These are phyloP conservation scores for Catostomus latipinnis DNA, from an alignment of 2,797 vertebrate species.

Conservation along the genomic window DNA sequence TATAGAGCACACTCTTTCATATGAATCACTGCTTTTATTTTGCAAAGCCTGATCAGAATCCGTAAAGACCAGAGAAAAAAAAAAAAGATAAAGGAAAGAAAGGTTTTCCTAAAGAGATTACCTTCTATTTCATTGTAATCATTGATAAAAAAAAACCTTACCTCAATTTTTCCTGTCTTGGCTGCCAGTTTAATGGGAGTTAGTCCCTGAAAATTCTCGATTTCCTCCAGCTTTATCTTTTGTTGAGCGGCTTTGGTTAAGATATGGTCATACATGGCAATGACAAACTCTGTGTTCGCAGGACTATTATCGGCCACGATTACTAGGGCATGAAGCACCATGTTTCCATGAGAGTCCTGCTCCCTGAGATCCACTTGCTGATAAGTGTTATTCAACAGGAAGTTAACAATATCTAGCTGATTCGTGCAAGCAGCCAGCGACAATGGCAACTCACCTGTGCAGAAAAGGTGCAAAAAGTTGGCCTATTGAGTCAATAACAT, in stretches of 20 bases:
- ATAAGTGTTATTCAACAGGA: slow-evolving; percentile 86
- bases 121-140: too few relatives aligned
- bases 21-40: background rate
- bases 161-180: slow-evolving; percentile 89
- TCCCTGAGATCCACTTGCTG: slow-evolving; percentile 73
- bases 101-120: background rate
- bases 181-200: slow-evolving; percentile 90
- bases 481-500: too few relatives aligned
- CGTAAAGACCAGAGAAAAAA: background rate
- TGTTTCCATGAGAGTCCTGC: slow-evolving; percentile 89
- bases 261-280: slow-evolving; percentile 89
- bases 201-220: slow-evolving; percentile 83
- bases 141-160: slow-evolving; percentile 67
- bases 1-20: background rate
- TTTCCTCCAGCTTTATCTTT: slow-evolving; percentile 82
- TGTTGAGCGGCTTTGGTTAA: slow-evolving; percentile 77
- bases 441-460: slow-evolving; percentile 89
- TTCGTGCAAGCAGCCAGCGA: slow-evolving; percentile 96
- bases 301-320: slow-evolving; percentile 86
- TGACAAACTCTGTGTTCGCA: slow-evolving; percentile 90
- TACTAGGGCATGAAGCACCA: slow-evolving; percentile 90
- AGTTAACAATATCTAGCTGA: slow-evolving; percentile 89
- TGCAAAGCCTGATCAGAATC: background rate
- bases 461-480: background rate
- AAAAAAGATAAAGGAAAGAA: background rate